Evolutionary conservation across 2,888 invertebrate genomes (phyloP), one percentile per base, ranked within the genome.

Genomic region (Apocheima hispidaria): DNA sequence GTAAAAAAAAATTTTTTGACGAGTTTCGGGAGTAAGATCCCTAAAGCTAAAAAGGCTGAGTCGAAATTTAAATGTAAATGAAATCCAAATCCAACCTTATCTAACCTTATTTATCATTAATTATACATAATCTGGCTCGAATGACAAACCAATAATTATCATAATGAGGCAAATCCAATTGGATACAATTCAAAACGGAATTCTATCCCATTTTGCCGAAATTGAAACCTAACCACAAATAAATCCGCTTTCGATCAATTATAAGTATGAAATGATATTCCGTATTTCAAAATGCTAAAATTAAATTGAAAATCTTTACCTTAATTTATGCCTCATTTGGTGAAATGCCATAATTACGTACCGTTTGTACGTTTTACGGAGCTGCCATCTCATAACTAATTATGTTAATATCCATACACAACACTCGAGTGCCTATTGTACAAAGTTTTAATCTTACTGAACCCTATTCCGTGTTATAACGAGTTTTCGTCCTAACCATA

Each of bases 381-480:
- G 51, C 33, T 52, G 41, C 49, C 49, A 43, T 60, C 61, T 56
- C 51, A 26, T 60, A 51, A 60, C 56, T 57, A 62, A 62, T 61
- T 56, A 61, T 61, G 56, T 57, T 57, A 62, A 62, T 52, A 57
- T 56, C 54, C 43, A 41, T 35, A 56, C 56, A 61, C 51, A 52
- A 41, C 55, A 49, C 48, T 38, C 33, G 56, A 53, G 56, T 49
- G 56, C 49, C 48, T 63, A 53, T 52, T 51, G 59, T 66, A 69
- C 69, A 70, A 78, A 76, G 71, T 78, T 73, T 61, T 72, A 73
- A 78, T 73, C 75, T 75, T 72, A 70, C 70, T 71, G 75, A 73
- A 70, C 71, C 72, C 67, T 64, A 68, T 69, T 67, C 70, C 60
- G 64, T 64, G 64, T 71, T 77, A 71, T 75, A 81, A 79, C 71